Evolutionary conservation across 2,888 invertebrate genomes (phyloP).

Genomic region (Mesopsocus fuscifrons): DNA sequence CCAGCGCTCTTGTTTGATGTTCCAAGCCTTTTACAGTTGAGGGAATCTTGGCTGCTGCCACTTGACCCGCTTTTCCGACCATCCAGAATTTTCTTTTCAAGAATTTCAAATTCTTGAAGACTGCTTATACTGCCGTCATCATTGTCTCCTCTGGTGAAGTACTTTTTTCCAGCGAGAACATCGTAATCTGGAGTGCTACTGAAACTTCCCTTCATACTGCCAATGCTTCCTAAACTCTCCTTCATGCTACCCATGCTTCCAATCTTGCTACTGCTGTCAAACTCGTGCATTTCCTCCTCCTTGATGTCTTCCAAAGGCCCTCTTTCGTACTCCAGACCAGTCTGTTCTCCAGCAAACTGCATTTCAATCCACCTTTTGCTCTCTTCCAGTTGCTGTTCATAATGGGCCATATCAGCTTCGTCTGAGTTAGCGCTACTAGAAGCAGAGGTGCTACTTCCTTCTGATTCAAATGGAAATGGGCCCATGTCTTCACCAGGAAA

Average conservation of each 20-base stretch:
- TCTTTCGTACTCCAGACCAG: slow-evolving; percentile 59
- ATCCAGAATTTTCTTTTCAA: slow-evolving; percentile 68
- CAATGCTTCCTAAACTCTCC: slow-evolving; percentile 54
- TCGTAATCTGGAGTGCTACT: slow-evolving; percentile 88
- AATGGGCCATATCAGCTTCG: slow-evolving; percentile 24
- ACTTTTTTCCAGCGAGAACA: slow-evolving; percentile 62
- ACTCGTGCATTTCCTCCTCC: slow-evolving; percentile 77
- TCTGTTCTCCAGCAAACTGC: slow-evolving; percentile 58
- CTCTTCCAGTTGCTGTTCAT: slow-evolving; percentile 35
- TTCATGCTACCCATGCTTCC: slow-evolving; percentile 62
- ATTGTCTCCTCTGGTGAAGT: slow-evolving; percentile 68
- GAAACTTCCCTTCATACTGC: slow-evolving; percentile 67
- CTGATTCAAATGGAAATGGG: slow-evolving; percentile 42
- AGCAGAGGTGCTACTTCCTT: slow-evolving; percentile 15
- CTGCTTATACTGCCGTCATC: slow-evolving; percentile 87
- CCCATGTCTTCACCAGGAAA: slow-evolving; percentile 34
- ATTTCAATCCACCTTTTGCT: slow-evolving; percentile 80
- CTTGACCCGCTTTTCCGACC: slow-evolving; percentile 36
- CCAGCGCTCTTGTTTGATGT: slow-evolving; percentile 45
- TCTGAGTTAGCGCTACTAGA: slow-evolving; percentile 18
- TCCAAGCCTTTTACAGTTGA: slow-evolving; percentile 26
- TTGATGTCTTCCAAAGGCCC: slow-evolving; percentile 80
- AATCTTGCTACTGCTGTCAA: slow-evolving; percentile 54
- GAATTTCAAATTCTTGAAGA: slow-evolving; percentile 81
- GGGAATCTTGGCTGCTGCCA: slow-evolving; percentile 70